Evolutionary conservation across 2,113 vertebrate species (phyloP), one percentile per base, ranked within the genome.

Genomic region (Rhizomys pruinosus): DNA sequence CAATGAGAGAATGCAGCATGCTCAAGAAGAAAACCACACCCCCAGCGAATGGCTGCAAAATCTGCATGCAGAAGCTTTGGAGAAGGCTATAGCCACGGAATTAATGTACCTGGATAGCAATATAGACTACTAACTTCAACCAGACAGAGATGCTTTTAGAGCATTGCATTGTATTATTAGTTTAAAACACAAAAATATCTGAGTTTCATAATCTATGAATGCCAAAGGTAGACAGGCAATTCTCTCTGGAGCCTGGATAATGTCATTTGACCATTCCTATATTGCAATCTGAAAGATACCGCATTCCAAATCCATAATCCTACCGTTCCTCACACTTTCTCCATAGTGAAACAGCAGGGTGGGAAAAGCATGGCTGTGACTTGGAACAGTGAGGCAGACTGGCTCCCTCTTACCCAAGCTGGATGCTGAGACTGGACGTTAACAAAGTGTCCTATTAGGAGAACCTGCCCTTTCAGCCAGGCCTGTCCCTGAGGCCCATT

Each of bases 361-460:
- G 29, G 39, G 27, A 77, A 64, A 63, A 69, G 3, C 34, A 5
- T 29, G 8, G 0, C 3, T 0, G 0, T 63, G 16, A 7, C 4
- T 73, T 17, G 10, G n/a, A 12, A 44, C 15, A 55, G 3, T 57
- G 7, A 84, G 17, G 7, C 3, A 15, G 12, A 32, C 3, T 22
- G 17, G 13, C 17, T 87, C 1, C 4, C 19, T 8, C 0, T 0
- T 13, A 66, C 6, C 8, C 10, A 20, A 8, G 17, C 12, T 34
- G 6, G 27, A 20, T 1, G 11, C 1, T 16, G 2, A 68, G 7
- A 27, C 39, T 3, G 2, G 63, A 57, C 42, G 16, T 27, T 78
- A 13, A 42, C 64, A 32, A 4, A 8, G 9, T 25, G 0, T 63
- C 9, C 17, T 27, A 32, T 7, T 5, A 34, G 32, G n/a, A 42